Evolutionary conservation across 2,888 invertebrate genomes (phyloP).

Genomic region (Gonocerus acuteangulatus): DNA sequence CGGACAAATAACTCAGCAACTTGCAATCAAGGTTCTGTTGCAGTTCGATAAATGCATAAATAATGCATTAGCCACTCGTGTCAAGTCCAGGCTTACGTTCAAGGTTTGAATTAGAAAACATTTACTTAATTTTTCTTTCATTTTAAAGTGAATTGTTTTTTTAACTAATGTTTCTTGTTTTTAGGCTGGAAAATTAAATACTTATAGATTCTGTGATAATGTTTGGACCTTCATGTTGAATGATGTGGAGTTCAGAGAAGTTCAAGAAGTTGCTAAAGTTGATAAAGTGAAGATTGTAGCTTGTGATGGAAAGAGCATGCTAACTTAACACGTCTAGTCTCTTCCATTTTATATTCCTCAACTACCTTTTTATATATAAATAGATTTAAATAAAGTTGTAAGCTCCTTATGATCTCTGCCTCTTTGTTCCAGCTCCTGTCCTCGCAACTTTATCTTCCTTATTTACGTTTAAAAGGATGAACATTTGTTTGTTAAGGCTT

Average conservation of each 20-base stretch:
- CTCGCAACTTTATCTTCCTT: too few species aligned
- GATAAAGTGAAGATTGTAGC: conserved; percentile 96
- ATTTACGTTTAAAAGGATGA: too few species aligned
- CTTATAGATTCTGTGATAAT: conserved; percentile 92
- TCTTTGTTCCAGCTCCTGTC: too few species aligned
- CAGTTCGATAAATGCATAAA: conserved; percentile 98
- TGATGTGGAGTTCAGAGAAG: conserved; percentile 93
- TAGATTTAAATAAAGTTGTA: neutral
- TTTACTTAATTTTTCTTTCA: neutral
- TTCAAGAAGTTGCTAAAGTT: conserved; percentile 83
- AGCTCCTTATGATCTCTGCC: neutral
- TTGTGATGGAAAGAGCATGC: conserved; percentile 85
- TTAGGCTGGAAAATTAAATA: conserved; percentile 54
- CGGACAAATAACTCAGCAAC: conserved; percentile 88
- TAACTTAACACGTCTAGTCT: neutral
- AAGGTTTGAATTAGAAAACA: conserved; percentile 51
- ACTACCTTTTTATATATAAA: neutral
- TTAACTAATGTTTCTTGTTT: conserved; percentile 26
- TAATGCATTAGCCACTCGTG: conserved; percentile 77
- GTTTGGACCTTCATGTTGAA: conserved; percentile 99
- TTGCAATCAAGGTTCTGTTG: conserved; percentile 86
- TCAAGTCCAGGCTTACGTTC: conserved; percentile 88
- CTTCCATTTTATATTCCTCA: neutral
- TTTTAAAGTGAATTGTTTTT: neutral
- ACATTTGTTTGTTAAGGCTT: too few species aligned